Evolutionary conservation across 2,888 invertebrate species (phyloP).

Genomic region (Conchocele bisecta): DNA sequence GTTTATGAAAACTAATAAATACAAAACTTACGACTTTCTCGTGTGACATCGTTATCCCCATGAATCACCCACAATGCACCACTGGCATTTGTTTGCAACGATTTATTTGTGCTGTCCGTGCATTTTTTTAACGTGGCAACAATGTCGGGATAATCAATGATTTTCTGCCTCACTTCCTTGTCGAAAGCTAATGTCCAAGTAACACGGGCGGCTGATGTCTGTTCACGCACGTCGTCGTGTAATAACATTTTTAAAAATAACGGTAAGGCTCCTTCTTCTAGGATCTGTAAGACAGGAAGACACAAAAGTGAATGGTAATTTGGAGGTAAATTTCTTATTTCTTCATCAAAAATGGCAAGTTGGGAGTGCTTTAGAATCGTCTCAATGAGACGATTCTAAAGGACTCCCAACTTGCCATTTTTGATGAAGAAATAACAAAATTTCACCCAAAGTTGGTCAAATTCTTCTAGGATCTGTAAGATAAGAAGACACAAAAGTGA

Average conservation of each 20-base stretch:
- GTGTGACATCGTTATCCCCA: conserved; percentile 70
- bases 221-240: conserved; percentile 68
- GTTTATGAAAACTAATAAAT: no score
- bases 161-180: conserved; percentile 67
- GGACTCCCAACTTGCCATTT: no score
- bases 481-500: no score
- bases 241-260: conserved; percentile 69
- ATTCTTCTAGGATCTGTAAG: no score
- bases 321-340: no score
- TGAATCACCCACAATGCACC: conserved; percentile 76
- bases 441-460: no score
- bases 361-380: no score
- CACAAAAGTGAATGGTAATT: not conserved
- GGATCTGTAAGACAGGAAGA: conserved; percentile 60
- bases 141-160: conserved; percentile 65
- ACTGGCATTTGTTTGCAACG: conserved; percentile 65
- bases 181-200: conserved; percentile 78
- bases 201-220: conserved; percentile 66
- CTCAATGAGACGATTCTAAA: no score
- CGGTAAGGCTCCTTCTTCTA: conserved; percentile 72
- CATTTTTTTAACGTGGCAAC: conserved; percentile 67
- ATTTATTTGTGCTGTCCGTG: conserved; percentile 64
- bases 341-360: no score
- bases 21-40: conserved; percentile 49
- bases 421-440: no score